Conservation (phyloP, 2,888 invertebrate species). For the Adineta ricciae region DNA sequence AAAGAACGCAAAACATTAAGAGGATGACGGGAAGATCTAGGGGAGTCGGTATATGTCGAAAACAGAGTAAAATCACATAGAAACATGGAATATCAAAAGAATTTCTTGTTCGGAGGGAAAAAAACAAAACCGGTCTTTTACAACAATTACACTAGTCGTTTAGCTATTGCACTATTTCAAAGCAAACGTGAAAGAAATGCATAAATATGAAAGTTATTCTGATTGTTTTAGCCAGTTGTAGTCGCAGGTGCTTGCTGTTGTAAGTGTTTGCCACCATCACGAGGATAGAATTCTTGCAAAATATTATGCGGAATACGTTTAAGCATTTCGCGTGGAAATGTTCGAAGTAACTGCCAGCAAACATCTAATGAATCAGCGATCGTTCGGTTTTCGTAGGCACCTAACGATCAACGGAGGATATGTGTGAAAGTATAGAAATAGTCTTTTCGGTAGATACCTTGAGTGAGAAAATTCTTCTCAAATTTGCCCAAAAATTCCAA, state of each 20-base stretch:
- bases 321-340: conserved; percentile 99
- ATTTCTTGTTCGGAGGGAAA: neutral
- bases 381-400: conserved; percentile 95
- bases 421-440: neutral
- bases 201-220: neutral
- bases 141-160: neutral
- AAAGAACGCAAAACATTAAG: neutral
- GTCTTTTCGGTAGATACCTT: conserved; percentile 53
- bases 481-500: conserved; percentile 96
- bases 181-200: neutral
- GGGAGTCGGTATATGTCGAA: neutral
- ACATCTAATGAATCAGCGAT: conserved; percentile 98
- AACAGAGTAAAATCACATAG: neutral
- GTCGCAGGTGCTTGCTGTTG: neutral
- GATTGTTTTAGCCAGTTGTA: neutral
- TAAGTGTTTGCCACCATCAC: conserved; percentile 55
- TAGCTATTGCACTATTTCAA: neutral
- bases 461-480: conserved; percentile 98
- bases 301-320: conserved; percentile 93
- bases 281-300: conserved; percentile 93
- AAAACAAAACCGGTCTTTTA: neutral
- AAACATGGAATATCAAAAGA: neutral
- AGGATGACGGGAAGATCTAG: neutral
- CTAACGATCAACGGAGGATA: conserved; percentile 44
- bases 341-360: conserved; percentile 97